These are phyloP conservation scores for Agapornis canus DNA, from an alignment of 2,797 vertebrate genomes.

Conservation along the genomic window DNA sequence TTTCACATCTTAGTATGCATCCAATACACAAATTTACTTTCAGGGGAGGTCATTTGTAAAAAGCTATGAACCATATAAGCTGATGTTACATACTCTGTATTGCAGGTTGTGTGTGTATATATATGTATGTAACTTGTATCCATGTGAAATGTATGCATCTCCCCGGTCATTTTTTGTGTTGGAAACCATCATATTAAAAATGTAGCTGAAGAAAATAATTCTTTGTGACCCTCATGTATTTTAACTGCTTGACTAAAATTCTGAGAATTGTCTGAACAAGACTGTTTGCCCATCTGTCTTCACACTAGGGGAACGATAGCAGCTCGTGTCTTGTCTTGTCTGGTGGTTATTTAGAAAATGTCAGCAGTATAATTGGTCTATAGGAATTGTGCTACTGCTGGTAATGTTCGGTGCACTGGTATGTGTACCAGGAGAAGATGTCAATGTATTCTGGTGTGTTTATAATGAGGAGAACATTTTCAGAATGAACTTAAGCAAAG, in stretches of 20 bases:
- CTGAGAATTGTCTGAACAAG: constrained; percentile 1
- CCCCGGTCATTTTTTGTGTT: not conserved
- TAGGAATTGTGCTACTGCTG: not conserved
- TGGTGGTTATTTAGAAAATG: constrained; percentile 50
- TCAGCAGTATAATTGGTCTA: constrained; percentile 29
- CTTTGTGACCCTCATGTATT: not conserved
- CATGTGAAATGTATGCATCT: not conserved
- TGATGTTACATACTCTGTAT: not conserved
- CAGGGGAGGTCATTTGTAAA: not conserved
- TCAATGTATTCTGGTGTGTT: not conserved
- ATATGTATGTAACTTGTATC: not conserved
- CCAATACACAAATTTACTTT: not conserved
- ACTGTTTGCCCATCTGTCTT: constrained; percentile 45
- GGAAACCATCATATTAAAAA: not conserved
- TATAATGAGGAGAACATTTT: not conserved
- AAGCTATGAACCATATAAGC: not conserved
- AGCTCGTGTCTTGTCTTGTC: not conserved
- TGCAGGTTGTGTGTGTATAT: not conserved
- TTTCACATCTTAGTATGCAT: not conserved
- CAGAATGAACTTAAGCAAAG: constrained; percentile 5
- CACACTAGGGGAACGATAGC: not conserved
- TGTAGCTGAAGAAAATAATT: not conserved
- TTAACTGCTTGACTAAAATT: constrained; percentile 8
- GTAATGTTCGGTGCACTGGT: not conserved
- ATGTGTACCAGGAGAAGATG: not conserved